phyloP scores from a whole-genome alignment of 2,113 vertebrate genomes.

The Harpagus bidentatus region DNA sequence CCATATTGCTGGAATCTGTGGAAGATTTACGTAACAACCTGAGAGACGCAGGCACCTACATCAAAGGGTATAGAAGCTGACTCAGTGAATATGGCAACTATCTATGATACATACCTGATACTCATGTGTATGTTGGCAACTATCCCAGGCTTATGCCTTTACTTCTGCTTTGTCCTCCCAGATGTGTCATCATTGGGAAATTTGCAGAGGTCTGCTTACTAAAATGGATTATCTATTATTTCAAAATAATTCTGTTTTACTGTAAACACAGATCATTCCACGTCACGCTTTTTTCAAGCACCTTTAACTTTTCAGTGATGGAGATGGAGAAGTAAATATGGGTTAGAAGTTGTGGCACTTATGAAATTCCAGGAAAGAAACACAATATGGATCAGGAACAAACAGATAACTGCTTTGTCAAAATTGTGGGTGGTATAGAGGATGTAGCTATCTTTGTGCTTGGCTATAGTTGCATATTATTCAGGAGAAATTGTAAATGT shows the following conservation, averaged over 20 bases:
- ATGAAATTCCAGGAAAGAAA: background rate
- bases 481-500: background rate
- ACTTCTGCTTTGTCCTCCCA: constrained; percentile 17
- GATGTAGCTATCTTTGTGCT: background rate
- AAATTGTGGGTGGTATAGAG: background rate
- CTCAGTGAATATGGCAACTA: background rate
- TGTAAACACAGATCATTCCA: background rate
- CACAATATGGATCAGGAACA: background rate
- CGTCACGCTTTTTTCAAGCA: background rate
- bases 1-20: background rate
- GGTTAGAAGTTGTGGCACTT: background rate
- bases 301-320: background rate
- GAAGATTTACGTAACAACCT: background rate
- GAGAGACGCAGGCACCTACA: background rate
- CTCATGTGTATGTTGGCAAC: background rate
- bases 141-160: background rate
- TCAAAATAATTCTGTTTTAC: background rate
- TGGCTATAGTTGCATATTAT: background rate
- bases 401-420: background rate
- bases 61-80: background rate
- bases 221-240: background rate
- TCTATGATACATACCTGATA: background rate
- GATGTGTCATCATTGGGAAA: background rate
- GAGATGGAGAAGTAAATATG: background rate
- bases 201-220: background rate